Conservation (phyloP, 2,797 vertebrate species). For the Coluber constrictor region DNA sequence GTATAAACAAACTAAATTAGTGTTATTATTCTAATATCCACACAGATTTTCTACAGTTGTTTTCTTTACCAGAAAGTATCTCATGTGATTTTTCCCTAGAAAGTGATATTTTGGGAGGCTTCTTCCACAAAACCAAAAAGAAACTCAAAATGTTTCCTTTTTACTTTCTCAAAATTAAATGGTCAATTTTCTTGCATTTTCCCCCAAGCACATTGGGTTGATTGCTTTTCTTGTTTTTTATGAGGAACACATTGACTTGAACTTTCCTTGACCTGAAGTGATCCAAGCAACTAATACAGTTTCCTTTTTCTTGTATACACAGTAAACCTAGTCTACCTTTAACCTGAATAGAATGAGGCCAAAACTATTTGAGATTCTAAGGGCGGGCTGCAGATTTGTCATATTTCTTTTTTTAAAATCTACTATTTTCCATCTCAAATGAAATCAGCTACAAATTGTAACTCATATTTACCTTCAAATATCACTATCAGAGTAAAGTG, state of each 20-base stretch:
- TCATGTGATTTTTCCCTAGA: neutral
- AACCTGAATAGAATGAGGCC: conserved; percentile 35
- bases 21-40: neutral
- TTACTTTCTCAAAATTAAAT: neutral
- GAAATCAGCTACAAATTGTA: neutral
- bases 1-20: conserved; percentile 32
- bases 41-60: conserved; percentile 1
- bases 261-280: conserved; percentile 20
- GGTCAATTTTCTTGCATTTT: neutral
- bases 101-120: neutral
- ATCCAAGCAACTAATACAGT: conserved; percentile 25
- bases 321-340: conserved; percentile 32
- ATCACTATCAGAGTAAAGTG: conserved; percentile 10
- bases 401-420: neutral
- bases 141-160: neutral
- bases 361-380: conserved; percentile 30
- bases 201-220: neutral
- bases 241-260: neutral
- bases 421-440: neutral
- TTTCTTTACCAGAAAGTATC: conserved; percentile 4
- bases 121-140: neutral
- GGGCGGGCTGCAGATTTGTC: neutral
- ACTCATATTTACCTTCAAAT: conserved; percentile 1
- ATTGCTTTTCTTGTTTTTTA: conserved; percentile 25
- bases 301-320: conserved; percentile 29